A percentile compares a stretch with the other conserved stretches of the same genome.
phyloP scores from a whole-genome alignment of 2,113 vertebrate genomes.

The Hydrochoerus hydrochaeris region DNA sequence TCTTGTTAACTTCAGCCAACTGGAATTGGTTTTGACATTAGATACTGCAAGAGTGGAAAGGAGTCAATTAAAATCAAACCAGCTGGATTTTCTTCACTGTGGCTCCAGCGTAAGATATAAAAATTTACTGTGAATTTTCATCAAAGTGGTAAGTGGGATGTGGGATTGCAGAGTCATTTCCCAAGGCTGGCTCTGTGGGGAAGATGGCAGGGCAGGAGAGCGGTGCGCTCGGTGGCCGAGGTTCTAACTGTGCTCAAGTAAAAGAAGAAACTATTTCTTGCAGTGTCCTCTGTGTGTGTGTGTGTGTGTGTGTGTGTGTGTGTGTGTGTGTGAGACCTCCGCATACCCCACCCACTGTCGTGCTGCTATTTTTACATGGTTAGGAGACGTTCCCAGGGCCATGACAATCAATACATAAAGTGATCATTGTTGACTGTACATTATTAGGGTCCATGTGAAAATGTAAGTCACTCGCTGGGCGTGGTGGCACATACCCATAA shows the following conservation, averaged over 20 bases:
- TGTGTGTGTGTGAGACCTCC: background rate
- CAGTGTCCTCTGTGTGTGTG: background rate
- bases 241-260: background rate
- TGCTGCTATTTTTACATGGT: background rate
- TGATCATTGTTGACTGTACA: background rate
- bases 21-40: slow-evolving; percentile 49
- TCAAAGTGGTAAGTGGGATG: background rate
- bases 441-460: slow-evolving; percentile 13
- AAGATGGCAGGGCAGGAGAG: background rate
- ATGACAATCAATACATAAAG: background rate
- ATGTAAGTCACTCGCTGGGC: background rate
- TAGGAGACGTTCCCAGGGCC: background rate
- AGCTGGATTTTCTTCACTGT: background rate
- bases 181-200: background rate
- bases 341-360: background rate
- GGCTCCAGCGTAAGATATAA: background rate
- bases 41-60: background rate
- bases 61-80: slow-evolving; percentile 18
- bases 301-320: background rate
- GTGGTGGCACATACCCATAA: background rate
- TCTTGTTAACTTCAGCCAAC: slow-evolving; percentile 18
- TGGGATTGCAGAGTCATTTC: background rate
- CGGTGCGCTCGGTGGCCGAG: background rate
- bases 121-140: slow-evolving; percentile 18
- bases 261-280: background rate